Evolutionary conservation across 2,888 invertebrate genomes (phyloP).

Genomic region (Drosophila tanythrix): DNA sequence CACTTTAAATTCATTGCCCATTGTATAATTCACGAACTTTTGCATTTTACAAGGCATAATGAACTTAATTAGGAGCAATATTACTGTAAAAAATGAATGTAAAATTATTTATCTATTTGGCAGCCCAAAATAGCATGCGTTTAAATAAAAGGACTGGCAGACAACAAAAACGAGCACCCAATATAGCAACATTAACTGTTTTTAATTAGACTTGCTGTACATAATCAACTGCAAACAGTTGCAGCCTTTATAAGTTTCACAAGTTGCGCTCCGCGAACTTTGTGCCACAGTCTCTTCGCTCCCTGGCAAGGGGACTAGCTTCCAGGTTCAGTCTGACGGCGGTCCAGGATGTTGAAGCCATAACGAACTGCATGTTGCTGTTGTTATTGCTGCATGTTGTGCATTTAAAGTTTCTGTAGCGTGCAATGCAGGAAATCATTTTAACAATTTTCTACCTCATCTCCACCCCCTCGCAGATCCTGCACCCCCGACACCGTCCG

Average conservation of each 20-base stretch:
- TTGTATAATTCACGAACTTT: not conserved
- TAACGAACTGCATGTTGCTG: slow-evolving; percentile 61
- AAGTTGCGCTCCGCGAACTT: slow-evolving; percentile 47
- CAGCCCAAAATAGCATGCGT: slow-evolving; percentile 24
- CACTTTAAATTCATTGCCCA: not conserved
- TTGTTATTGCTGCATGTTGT: slow-evolving; percentile 63
- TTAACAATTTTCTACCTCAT: slow-evolving; percentile 72
- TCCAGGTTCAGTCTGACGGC: slow-evolving; percentile 23
- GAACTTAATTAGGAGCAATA: slow-evolving; percentile 6
- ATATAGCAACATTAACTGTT: slow-evolving; percentile 65
- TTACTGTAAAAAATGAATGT: not conserved
- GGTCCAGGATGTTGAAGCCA: slow-evolving; percentile 53
- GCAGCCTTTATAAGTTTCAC: slow-evolving; percentile 37
- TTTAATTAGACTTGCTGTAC: slow-evolving; percentile 71
- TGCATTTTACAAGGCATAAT: not conserved
- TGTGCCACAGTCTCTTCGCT: not conserved
- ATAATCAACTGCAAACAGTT: slow-evolving; percentile 67
- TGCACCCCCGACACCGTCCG: not conserved
- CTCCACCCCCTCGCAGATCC: not conserved
- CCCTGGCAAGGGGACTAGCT: not conserved
- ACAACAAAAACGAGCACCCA: slow-evolving; percentile 10
- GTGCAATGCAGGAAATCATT: slow-evolving; percentile 78
- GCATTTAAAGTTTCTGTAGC: slow-evolving; percentile 77
- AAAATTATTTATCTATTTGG: slow-evolving; percentile 2
- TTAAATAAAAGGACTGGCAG: slow-evolving; percentile 36